Evolutionary conservation across 1,140 invertebrate species (phyloP), one percentile per base, ranked within the genome.

Genomic region (Aphaenogaster ashmeadi): DNA sequence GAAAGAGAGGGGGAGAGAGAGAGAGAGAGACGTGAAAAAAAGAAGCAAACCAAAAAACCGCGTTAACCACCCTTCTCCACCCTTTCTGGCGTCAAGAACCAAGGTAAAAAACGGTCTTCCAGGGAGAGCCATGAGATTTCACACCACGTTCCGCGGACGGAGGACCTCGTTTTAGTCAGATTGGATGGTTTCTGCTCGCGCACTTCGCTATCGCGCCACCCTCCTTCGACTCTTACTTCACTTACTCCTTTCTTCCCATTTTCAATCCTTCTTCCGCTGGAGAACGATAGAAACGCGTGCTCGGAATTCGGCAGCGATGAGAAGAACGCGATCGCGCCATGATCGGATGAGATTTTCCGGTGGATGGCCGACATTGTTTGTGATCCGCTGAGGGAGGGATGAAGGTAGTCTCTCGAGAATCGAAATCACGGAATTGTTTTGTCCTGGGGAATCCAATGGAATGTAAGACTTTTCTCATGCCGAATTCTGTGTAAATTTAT

Each of bases 151-250:
- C 47, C 50, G 33, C 66, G 36, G 62, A 52, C 83, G 79, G 83
- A 86, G 87, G 87, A 92, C 71, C 81, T 89, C 88, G 87, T 88
- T 91, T 88, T 90, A 91, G 91, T 89, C 89, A 88, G 88, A 93
- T 92, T 88, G 91, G 80, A 91, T 88, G 74, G 85, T 91, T 89
- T 88, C 78, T 69, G 27, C 50, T 71, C 13, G 21, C 74, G 15
- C 41, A 58, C 67, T 27, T 52, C 58, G 6, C 69, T 79, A 52
- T 64, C 15, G 50, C 44, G 44, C 60, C 15, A 64, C 2, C 7
- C 41, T n/a, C 41, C 41, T 58, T 74, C 44, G n/a, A 15, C 18
- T 18, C 50, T 66, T 54, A 74, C 69, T 41, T 84, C 54, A 27
- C 69, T 84, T 74, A 74, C 33, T 74, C 21, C n/a, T 47, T 52